Evolutionary conservation across 2,797 vertebrate genomes (phyloP).

Genomic region (Hypotaenidia philippensis): DNA sequence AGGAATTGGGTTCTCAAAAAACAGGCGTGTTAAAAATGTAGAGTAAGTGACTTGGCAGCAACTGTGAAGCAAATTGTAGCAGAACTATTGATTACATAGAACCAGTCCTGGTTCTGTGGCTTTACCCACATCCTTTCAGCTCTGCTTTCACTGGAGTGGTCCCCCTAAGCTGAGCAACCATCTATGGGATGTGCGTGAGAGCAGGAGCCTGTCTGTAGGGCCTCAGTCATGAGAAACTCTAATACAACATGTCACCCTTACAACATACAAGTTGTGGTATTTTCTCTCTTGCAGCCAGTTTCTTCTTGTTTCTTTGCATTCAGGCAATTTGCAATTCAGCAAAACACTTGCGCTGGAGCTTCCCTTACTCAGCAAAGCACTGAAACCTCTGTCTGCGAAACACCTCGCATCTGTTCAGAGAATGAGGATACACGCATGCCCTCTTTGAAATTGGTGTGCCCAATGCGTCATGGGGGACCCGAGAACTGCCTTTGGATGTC

Average conservation of each 20-base stretch:
- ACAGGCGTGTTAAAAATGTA: neutral
- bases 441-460: neutral
- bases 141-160: neutral
- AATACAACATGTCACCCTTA: neutral
- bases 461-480: neutral
- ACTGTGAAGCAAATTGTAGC: neutral
- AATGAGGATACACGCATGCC: rapidly evolving
- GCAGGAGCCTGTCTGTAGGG: neutral
- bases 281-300: neutral
- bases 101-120: neutral
- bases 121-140: neutral
- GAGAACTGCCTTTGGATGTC: neutral
- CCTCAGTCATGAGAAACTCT: neutral
- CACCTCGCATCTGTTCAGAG: neutral
- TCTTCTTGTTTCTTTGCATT: slow-evolving; percentile 20
- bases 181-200: neutral
- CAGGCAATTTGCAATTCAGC: neutral
- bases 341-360: rapidly evolving
- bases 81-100: neutral
- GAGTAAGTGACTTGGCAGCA: neutral
- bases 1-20: neutral
- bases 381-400: neutral
- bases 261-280: neutral
- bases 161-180: neutral
- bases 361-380: neutral